Percentiles rank a stretch among this genome's conserved stretches.
These are phyloP conservation scores for Cinara cedri DNA, from an alignment of 2,888 invertebrate species.

Conservation along the genomic window DNA sequence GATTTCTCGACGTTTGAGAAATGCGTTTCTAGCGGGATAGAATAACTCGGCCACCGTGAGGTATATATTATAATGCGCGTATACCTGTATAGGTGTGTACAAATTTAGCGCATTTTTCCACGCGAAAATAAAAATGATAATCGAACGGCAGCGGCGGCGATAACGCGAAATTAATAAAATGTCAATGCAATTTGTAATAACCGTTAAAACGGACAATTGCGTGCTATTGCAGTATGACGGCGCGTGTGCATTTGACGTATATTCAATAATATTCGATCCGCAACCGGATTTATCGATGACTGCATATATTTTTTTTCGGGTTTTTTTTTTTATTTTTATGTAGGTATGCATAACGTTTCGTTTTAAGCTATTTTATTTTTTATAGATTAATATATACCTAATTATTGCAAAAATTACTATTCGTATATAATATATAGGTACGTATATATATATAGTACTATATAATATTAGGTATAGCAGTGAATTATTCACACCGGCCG, in stretches of 20 bases:
- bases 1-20: neutral
- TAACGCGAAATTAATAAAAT: neutral
- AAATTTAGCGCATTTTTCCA: constrained; percentile 3
- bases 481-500: too few species aligned
- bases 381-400: too few species aligned
- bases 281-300: neutral
- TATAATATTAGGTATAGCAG: too few species aligned
- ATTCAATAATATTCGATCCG: neutral
- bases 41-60: neutral
- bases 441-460: too few species aligned
- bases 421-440: too few species aligned
- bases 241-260: too few species aligned
- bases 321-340: too few species aligned
- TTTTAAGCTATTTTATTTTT: too few species aligned
- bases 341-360: too few species aligned
- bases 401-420: too few species aligned
- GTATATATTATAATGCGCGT: too few species aligned
- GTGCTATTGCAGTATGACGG: neutral
- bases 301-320: neutral
- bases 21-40: constrained; percentile 1
- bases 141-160: neutral
- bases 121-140: constrained; percentile 28
- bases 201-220: neutral
- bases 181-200: neutral
- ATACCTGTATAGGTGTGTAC: too few species aligned